Percentiles rank a stretch among this genome's conserved stretches.
phyloP scores from a whole-genome alignment of 2,888 invertebrate genomes.

The Scaptomyza flava region DNA sequence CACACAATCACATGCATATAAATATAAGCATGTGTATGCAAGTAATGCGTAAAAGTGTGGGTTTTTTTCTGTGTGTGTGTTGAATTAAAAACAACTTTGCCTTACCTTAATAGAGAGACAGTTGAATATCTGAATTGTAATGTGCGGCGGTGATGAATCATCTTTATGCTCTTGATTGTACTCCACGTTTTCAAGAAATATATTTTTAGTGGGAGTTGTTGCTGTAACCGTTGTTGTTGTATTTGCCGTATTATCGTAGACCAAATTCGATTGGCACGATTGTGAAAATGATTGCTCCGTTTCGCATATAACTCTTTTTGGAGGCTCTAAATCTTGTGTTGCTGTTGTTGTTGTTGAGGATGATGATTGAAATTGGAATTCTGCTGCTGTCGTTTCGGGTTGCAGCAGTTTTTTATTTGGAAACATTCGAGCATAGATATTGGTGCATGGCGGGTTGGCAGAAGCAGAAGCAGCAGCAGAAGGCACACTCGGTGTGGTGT shows the following conservation, averaged over 20 bases:
- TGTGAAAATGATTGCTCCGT: constrained; percentile 29
- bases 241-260: constrained; percentile 41
- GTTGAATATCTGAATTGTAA: constrained; percentile 89
- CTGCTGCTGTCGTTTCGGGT: constrained; percentile 48
- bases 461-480: constrained; percentile 29
- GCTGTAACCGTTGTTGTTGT: constrained; percentile 18
- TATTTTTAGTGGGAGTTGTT: constrained; percentile 22
- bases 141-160: constrained; percentile 84
- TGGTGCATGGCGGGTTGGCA: constrained; percentile 46
- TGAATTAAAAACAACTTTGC: constrained; percentile 75
- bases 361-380: constrained; percentile 50
- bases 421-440: constrained; percentile 36
- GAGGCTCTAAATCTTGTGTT: constrained; percentile 30
- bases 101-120: constrained; percentile 92
- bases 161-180: constrained; percentile 68
- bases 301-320: constrained; percentile 30
- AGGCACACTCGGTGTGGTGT: constrained; percentile 74
- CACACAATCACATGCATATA: constrained; percentile 8
- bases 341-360: constrained; percentile 10
- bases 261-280: constrained; percentile 43
- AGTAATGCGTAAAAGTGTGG: constrained; percentile 5
- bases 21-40: constrained; percentile 15
- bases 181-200: constrained; percentile 47
- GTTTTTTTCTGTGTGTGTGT: constrained; percentile 44
- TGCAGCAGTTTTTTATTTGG: constrained; percentile 43